Base-by-base conservation (phyloP, 1,140 invertebrate genomes). In the Hyles vespertilio region DNA sequence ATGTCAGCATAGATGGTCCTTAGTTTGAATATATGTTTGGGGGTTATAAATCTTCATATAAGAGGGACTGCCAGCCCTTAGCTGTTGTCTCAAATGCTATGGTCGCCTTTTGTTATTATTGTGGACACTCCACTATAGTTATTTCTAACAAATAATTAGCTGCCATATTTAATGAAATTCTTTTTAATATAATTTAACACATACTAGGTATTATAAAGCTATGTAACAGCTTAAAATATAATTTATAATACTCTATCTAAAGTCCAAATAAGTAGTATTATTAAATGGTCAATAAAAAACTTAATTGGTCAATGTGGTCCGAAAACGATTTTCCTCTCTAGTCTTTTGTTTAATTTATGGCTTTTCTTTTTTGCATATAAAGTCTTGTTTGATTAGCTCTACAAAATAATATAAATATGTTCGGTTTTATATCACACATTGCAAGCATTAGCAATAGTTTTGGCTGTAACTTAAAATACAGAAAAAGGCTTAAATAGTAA, bases 161-260 rank as follows among this genome's bases (percentile, higher is more conserved):
- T 76, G 74, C 74, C 74, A 76, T 76, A 76, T 69, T 72, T 70
- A 52, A 65, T 69, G 60, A 62, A 68, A 67, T 56, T 65, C 47
- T 62, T 57, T 64, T 65, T 50, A 67, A 51, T 67, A 65, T 70
- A 63, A 68, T 47, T 55, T 47, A 56, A 56, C 45, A 48, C 40
- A 9, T 32, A 4, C 12, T 44, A 44, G 51, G 32, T 54, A 54
- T 44, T 45, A 11, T 36, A 44, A 44, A 32, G 11, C 7, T 22
- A 9, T 54, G 36, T 54, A 36, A 3, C 6, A 8, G 32, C 32
- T 51, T 40, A 40, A 40, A 22, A 22, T 8, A 40, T 40, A 40
- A 40, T 40, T 40, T 40, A 40, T 40, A 40, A 40, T 40, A 40
- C 36, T 40, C 4, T 40, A 40, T 40, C 4, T 40, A 40, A 40